Base-by-base conservation (phyloP, 2,888 invertebrate genomes). In the Vesta saturnalis region DNA sequence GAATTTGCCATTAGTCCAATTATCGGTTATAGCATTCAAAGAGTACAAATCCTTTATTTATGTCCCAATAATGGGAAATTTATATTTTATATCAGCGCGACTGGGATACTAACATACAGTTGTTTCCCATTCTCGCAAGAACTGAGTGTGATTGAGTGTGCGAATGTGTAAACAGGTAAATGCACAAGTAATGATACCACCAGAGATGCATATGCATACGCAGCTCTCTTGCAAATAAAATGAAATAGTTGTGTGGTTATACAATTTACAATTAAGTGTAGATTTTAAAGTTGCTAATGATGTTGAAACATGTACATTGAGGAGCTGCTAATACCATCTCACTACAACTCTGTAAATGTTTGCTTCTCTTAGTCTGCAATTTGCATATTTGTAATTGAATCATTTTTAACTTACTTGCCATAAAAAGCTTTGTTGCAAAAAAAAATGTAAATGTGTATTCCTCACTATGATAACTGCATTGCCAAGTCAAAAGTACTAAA, bases 1-100 rank as follows among this genome's bases (percentile, higher is more conserved):
- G 75, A 77, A 77, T 60, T 61, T 18, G 47, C 72, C 76, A 74
- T 73, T 75, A 72, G 72, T 70, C 71, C 75, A 70, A 81, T 77
- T 80, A 81, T 80, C 78, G 78, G 80, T 75, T 79, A 70, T 61
- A 81, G 83, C 84, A 84, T 85, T 85, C 83, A 85, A 88, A 89
- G 87, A 91, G 90, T 90, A 91, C 90, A 90, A 91, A 90, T 90
- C 90, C 89, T 88, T 87, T 89, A 86, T 88, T 74, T 72, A 78
- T 77, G 76, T 77, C 78, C 75, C 75, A 69, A 64, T 73, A 73
- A 72, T 69, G 64, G 70, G 74, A 74, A 65, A 65, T 61, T 72
- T 71, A 70, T 72, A 69, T 66, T 69, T 72, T 73, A 70, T 72
- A 69, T 72, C 67, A 67, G 73, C 67, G 70, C 67, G 68, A 69